These are phyloP conservation scores for Leucopsar rothschildi DNA, from an alignment of 2,113 vertebrate species.

Conservation along the genomic window DNA sequence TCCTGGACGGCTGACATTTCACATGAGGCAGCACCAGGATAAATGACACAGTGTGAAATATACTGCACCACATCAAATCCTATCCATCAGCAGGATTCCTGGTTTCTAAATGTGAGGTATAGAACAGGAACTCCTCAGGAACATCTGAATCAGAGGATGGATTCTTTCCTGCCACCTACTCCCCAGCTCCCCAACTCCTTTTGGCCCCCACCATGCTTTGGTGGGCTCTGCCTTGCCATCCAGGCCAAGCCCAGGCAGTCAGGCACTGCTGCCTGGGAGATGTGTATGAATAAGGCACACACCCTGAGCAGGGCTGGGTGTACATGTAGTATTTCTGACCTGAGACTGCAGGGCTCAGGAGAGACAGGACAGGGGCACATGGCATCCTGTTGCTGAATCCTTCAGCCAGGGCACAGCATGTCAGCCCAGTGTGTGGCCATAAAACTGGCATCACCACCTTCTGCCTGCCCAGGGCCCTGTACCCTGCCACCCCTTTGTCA, in stretches of 20 bases:
- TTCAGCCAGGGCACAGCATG: background rate
- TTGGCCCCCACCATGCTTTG: no score
- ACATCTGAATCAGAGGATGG: background rate
- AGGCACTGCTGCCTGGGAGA: fast-evolving
- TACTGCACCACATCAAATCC: slow-evolving; percentile 41
- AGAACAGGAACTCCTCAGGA: background rate
- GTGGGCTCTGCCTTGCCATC: background rate
- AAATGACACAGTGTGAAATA: slow-evolving; percentile 60
- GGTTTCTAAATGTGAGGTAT: slow-evolving; percentile 35
- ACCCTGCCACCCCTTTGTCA: background rate
- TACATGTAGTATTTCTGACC: background rate
- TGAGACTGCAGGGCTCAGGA: background rate
- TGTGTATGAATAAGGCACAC: fast-evolving
- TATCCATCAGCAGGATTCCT: slow-evolving; percentile 59
- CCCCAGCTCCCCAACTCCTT: background rate
- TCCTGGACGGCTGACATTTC: slow-evolving; percentile 18
- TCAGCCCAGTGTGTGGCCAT: background rate
- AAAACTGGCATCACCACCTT: background rate
- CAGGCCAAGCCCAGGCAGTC: fast-evolving
- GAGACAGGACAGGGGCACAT: background rate
- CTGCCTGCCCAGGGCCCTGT: background rate
- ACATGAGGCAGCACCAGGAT: slow-evolving; percentile 49
- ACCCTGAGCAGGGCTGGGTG: background rate
- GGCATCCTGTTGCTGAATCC: background rate
- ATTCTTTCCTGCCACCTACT: background rate